Evolutionary conservation across 2,888 invertebrate genomes (phyloP), one percentile per base, ranked within the genome.

Genomic region (Celastrina argiolus): DNA sequence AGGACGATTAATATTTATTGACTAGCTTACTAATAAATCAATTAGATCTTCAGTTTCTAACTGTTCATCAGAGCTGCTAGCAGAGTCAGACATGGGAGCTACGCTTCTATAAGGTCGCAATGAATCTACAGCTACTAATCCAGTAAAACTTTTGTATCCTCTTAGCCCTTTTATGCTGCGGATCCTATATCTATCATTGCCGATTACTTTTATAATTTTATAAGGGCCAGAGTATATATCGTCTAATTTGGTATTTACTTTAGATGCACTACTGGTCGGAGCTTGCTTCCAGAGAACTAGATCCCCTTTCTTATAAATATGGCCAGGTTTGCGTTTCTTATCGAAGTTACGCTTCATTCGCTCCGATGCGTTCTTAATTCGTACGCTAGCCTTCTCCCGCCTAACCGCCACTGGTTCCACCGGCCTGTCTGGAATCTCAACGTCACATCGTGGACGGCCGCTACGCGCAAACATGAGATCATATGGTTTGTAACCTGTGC

Each of bases 161-260:
- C 72, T 65, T 2, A 75, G 18, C 0, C 74, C 75, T 63, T 75
- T 75, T 0, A 75, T 71, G 39, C 74, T 75, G 4, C 73, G 65
- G 1, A 76, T 75, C 64, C 63, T 69, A 58, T 76, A 76, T 68
- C 74, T 69, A 56, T 74, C 75, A 65, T 76, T 76, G 14, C 74
- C 73, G 1, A 75, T 26, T 0, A 73, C 74, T 34, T 73, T 71
- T 16, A 31, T 64, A 1, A 75, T 41, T 16, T 73, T 64, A 41
- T 76, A 76, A 0, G 76, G 75, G 0, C 75, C 75, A 6, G 74
- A 73, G 51, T 72, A 76, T 2, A 74, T n/a, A 56, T 72, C 73
- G 59, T 74, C 70, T 12, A 74, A 45, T 41, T 74, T 74, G 3
- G 70, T 68, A 22, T 72, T 74, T 8, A 74, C 28, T 28, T 28